phyloP scores from a whole-genome alignment of 2,797 vertebrate genomes.

The Babyrousa celebensis region DNA sequence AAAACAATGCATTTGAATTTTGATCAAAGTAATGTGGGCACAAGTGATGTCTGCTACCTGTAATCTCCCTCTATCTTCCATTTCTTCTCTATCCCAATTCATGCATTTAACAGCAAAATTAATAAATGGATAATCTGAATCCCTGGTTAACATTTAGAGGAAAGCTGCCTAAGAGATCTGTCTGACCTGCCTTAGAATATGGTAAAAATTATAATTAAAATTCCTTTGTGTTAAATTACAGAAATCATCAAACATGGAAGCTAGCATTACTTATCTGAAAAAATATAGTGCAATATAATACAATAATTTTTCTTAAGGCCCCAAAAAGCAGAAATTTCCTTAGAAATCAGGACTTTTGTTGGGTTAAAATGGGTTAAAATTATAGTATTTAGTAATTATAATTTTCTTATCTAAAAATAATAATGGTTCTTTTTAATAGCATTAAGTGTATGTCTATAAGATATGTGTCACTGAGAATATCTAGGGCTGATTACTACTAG shows the following conservation, averaged over 20 bases:
- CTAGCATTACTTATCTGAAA: background rate
- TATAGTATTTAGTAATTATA: background rate
- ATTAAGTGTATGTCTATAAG: background rate
- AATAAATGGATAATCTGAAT: background rate
- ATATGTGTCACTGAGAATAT: background rate
- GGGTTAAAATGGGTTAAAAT: background rate
- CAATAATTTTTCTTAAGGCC: background rate
- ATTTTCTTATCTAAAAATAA: slow-evolving; percentile 1
- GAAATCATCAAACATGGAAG: background rate
- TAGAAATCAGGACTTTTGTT: background rate
- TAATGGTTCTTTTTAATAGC: background rate
- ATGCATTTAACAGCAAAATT: background rate
- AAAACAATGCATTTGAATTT: background rate
- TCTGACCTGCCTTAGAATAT: background rate
- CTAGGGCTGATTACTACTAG: background rate
- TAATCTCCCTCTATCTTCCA: background rate
- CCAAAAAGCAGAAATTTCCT: background rate
- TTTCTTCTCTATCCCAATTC: background rate
- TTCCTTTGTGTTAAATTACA: background rate
- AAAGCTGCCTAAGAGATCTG: background rate
- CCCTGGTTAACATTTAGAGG: background rate
- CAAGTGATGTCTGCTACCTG: background rate
- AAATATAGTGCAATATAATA: background rate
- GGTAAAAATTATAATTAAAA: background rate
- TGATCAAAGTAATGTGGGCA: background rate